These are phyloP conservation scores for Rhopilema esculentum DNA, from an alignment of 30 jellyfish, hydroid and myxozoan species.

Conservation along the genomic window DNA sequence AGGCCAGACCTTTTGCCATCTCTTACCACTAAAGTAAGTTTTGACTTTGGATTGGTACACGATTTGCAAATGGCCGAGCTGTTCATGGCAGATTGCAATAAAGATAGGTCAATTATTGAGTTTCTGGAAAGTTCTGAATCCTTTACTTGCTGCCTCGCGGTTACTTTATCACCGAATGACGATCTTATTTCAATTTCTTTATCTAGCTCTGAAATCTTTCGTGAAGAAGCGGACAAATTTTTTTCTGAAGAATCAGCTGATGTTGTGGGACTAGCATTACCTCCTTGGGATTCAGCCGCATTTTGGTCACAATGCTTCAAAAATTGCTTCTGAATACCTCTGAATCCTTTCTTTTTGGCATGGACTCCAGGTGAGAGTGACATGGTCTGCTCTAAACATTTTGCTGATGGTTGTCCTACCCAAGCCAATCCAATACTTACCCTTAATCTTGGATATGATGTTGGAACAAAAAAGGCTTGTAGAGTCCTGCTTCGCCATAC, in stretches of 20 bases:
- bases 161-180: not conserved
- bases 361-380: too few relatives aligned
- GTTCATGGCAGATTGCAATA: not conserved
- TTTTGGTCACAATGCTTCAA: not conserved
- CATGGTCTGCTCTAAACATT: too few relatives aligned
- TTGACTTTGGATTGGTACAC: not conserved
- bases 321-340: not conserved
- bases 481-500: too few relatives aligned
- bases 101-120: not conserved
- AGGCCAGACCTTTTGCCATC: not conserved
- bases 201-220: not conserved
- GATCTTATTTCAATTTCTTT: not conserved
- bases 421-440: too few relatives aligned
- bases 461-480: too few relatives aligned
- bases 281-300: too few relatives aligned
- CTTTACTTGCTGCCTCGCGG: not conserved
- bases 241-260: not conserved
- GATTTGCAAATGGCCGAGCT: not conserved
- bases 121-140: not conserved
- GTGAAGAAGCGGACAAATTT: not conserved
- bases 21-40: not conserved
- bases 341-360: not conserved
- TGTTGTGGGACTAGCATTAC: not conserved
- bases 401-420: too few relatives aligned
- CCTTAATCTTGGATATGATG: too few relatives aligned